These are phyloP conservation scores for Phainopepla nitens DNA, from an alignment of 2,113 vertebrate species.

Conservation along the genomic window DNA sequence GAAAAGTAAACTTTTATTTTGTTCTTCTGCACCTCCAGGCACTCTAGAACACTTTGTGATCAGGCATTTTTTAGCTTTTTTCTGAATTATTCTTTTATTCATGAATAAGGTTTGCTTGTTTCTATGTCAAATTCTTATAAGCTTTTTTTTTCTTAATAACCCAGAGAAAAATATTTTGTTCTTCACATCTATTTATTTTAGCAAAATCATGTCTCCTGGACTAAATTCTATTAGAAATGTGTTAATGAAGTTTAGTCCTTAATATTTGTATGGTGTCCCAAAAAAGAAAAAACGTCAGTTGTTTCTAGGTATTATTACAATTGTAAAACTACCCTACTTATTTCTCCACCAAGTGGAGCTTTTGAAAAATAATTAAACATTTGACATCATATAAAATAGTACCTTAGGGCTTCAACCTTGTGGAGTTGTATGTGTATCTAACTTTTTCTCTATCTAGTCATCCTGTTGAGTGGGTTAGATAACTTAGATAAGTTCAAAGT, in stretches of 20 bases:
- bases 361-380: not conserved
- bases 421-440: not conserved
- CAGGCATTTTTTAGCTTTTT: not conserved
- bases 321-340: not conserved
- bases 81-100: not conserved
- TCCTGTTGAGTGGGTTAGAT: not conserved
- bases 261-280: not conserved
- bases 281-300: not conserved
- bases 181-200: not conserved
- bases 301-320: not conserved
- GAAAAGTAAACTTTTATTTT: not conserved
- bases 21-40: not conserved
- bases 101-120: not conserved
- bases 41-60: not conserved
- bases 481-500: not conserved
- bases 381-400: not conserved
- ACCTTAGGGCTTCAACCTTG: not conserved
- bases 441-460: not conserved
- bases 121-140: not conserved
- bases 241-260: not conserved
- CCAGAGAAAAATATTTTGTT: not conserved
- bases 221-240: not conserved
- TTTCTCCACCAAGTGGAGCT: not conserved
- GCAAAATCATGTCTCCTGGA: not conserved
- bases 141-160: not conserved